Conservation (phyloP, 2,888 invertebrate genomes). For the Chymomyza procnemis region DNA sequence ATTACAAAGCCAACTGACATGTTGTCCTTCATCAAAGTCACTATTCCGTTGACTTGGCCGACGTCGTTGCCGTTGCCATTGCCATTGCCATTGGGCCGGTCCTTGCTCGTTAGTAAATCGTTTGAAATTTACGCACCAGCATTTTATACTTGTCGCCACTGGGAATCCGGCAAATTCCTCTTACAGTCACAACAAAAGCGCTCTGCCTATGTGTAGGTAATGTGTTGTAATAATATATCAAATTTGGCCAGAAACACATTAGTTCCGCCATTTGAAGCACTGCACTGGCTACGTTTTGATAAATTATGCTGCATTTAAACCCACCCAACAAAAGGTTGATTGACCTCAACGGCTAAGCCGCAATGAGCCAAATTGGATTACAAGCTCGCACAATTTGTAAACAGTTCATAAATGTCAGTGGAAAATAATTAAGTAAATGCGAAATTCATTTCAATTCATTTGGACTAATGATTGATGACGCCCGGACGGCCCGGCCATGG, state of each 20-base stretch:
- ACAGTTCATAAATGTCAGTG: conserved; percentile 45
- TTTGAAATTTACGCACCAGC: conserved; percentile 45
- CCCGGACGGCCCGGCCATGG: neutral
- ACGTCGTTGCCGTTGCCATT: neutral
- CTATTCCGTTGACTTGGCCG: neutral
- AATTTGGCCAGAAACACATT: conserved; percentile 60
- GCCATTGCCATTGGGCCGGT: too few relatives aligned
- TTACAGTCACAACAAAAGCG: conserved; percentile 10
- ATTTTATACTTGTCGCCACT: conserved; percentile 24
- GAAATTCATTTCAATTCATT: neutral
- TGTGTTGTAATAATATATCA: conserved; percentile 58
- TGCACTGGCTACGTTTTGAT: conserved; percentile 37
- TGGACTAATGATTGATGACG: neutral
- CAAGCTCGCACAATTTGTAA: conserved; percentile 31
- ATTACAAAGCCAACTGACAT: conserved; percentile 44
- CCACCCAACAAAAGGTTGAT: conserved; percentile 55
- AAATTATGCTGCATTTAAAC: conserved; percentile 23
- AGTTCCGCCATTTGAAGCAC: conserved; percentile 62
- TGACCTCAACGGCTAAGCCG: neutral
- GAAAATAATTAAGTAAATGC: conserved; percentile 10
- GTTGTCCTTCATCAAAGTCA: conserved; percentile 44
- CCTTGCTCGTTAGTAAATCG: conserved; percentile 40
- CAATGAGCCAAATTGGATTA: neutral
- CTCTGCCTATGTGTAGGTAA: conserved; percentile 15
- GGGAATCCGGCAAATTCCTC: neutral